Conservation (phyloP, 2,888 invertebrate genomes). For the Notocelia uddmanniana region DNA sequence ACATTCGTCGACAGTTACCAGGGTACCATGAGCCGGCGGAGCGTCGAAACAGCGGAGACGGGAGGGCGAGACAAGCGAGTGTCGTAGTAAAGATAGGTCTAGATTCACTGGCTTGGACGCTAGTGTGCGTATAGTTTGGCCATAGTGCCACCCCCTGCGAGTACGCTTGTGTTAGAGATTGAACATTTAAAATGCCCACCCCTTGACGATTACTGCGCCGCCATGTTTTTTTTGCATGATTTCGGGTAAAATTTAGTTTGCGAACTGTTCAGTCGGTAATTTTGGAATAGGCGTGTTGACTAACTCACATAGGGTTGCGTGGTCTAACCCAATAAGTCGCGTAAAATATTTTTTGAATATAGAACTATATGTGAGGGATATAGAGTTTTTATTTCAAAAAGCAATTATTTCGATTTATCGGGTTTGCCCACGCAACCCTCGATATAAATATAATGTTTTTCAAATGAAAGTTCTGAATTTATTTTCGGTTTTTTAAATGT, state of each 20-base stretch:
- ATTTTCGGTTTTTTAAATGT: background rate
- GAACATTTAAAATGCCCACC: constrained; percentile 84
- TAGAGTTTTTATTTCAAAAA: too few relatives aligned
- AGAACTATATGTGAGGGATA: too few relatives aligned
- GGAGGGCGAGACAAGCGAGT: background rate
- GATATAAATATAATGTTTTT: constrained; percentile 7
- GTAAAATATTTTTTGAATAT: too few relatives aligned
- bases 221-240: constrained; percentile 71
- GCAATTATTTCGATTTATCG: too few relatives aligned
- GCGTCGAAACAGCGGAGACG: background rate
- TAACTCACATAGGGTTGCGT: too few relatives aligned
- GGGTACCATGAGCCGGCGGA: background rate
- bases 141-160: constrained; percentile 80
- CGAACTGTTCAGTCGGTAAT: constrained; percentile 8
- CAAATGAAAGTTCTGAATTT: constrained; percentile 8
- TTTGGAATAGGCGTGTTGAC: constrained; percentile 7
- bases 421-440: too few relatives aligned
- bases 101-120: constrained; percentile 53
- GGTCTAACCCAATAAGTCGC: too few relatives aligned
- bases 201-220: constrained; percentile 78
- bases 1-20: constrained; percentile 50
- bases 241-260: constrained; percentile 40
- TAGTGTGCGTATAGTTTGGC: constrained; percentile 74
- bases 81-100: constrained; percentile 53
- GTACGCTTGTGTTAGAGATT: constrained; percentile 81